Base-by-base conservation (phyloP, 2,797 vertebrate species). In the Pteropus rufus region DNA sequence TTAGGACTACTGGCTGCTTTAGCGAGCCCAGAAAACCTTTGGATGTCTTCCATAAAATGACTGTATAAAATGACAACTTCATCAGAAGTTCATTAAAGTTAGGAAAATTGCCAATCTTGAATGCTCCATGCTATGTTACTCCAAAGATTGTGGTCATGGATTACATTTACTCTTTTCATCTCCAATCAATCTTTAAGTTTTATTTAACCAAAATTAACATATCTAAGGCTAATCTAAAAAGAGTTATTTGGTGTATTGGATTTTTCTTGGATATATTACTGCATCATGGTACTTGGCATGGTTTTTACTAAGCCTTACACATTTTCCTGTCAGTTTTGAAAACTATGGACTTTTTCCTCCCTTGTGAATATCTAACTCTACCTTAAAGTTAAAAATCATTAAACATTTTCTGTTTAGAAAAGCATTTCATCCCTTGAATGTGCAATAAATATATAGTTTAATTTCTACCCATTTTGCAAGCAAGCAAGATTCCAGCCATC, bases 371-470 rank as follows among this genome's bases (percentile, higher is more conserved):
- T 90, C 84, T 82, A 9, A 81, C 44, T 96, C 83, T 46, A 46
- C 31, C 52, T 96, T 93, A 96, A 95, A 89, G 46, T 85, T 95
- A 93, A 95, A 98, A 97, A 89, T 97, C 14, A 81, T 90, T 75
- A 49, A 97, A 72, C 11, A 94, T 16, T 49, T 49, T 49, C 49
- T 49, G 49, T 49, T 49, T 49, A 49, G 39, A 54, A 95, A 96
- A 62, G 31, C 1, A 2, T 80, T 94, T 97, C 77, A 88, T 39
- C 39, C 10, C 31, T 96, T 76, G 56, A 97, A 96, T 84, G n/a
- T 26, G 29, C 85, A 91, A 72, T 92, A 93, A 94, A 84, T 93
- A 60, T 19, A 7, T 24, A 56, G n/a, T 89, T 93, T 54, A 94
- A 85, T 60, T 76, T 88, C 23, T 58, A 91, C 12, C 1, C 64